Evolutionary conservation across 37 sponge, comb jelly and placozoan genomes (phyloP), one percentile per base, ranked within the genome.

Genomic region (Halichondria panicea): DNA sequence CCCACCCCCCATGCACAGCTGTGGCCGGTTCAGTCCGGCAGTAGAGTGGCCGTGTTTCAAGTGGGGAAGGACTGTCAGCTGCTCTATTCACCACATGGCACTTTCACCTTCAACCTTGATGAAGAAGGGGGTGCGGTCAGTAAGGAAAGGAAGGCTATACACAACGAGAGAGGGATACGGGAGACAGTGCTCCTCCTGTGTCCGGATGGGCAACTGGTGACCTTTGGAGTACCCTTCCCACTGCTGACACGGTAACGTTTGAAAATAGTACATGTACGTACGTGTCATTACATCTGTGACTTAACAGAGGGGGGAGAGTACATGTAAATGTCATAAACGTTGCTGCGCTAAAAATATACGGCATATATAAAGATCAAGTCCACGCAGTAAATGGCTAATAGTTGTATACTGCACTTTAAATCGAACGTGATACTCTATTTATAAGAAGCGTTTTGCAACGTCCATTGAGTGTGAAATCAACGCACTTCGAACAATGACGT

Each of bases 1-100:
- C 42, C 31, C 41, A 28, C 27, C 35, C 8, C 35, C 27, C 32
- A 33, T 19, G 1, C 41, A n/a, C 33, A 89, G 86, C 55, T 92
- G 8, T 92, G 93, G 93, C 93, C 92, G 18, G 80, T 78, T 0
- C 92, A 95, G 66, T 36, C 27, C 40, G 95, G 95, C 15, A 58
- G 52, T 39, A 68, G 86, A 35, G 67, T 91, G 31, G 92, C 76
- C 59, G 89, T 76, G 12, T 88, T 88, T 59, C 72, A 80, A 19
- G 69, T 91, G 37, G 95, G 95, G 0, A 95, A 88, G 53, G 84
- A 74, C 19, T 91, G 92, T 79, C 63, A 77, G 34, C 63, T 91
- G 52, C 68, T 91, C 12, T 77, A 83, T 46, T 58, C 83, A n/a
- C 72, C 75, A 4, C 77, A 69, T 48, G 75, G 70, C 13, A 46